A percentile compares a stretch with the other conserved stretches of the same genome.
These are phyloP conservation scores for Vanessa tameamea DNA, from an alignment of 1,140 invertebrate species.

Conservation along the genomic window DNA sequence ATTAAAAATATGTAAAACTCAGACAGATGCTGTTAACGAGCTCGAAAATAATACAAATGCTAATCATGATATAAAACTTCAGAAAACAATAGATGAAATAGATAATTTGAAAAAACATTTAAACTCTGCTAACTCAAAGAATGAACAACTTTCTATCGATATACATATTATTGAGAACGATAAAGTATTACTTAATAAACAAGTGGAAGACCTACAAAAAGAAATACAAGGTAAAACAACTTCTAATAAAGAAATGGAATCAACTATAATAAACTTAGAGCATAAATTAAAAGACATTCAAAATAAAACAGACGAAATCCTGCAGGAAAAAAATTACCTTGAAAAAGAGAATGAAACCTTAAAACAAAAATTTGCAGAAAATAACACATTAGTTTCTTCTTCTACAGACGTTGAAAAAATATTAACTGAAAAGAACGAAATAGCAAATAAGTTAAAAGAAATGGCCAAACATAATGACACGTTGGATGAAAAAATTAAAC, in stretches of 20 bases:
- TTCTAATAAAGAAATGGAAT: slow-evolving; percentile 54
- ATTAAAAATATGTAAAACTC: slow-evolving; percentile 62
- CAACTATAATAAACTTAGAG: slow-evolving; percentile 50
- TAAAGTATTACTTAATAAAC: slow-evolving; percentile 71
- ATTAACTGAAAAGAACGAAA: slow-evolving; percentile 39
- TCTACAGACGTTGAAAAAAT: slow-evolving; percentile 42
- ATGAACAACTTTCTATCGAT: slow-evolving; percentile 74
- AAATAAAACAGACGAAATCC: slow-evolving; percentile 50
- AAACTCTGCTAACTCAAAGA: slow-evolving; percentile 60
- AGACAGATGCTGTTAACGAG: slow-evolving; percentile 62
- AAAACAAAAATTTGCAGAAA: slow-evolving; percentile 52
- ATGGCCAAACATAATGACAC: slow-evolving; percentile 49
- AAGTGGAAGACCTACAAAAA: slow-evolving; percentile 68
- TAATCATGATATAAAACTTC: slow-evolving; percentile 62
- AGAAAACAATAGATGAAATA: slow-evolving; percentile 59
- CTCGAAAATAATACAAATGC: slow-evolving; percentile 54
- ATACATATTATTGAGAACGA: slow-evolving; percentile 76
- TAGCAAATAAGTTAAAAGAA: slow-evolving; percentile 39
- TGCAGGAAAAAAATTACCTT: slow-evolving; percentile 56
- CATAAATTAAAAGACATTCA: slow-evolving; percentile 58
- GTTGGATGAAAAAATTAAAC: slow-evolving; percentile 42
- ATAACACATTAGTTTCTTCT: slow-evolving; percentile 39
- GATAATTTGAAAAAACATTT: slow-evolving; percentile 70
- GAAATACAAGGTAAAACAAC: slow-evolving; percentile 45
- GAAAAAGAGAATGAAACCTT: slow-evolving; percentile 51